Evolutionary conservation across 2,888 invertebrate species (phyloP), one percentile per base, ranked within the genome.

Genomic region (Germaria angustata): DNA sequence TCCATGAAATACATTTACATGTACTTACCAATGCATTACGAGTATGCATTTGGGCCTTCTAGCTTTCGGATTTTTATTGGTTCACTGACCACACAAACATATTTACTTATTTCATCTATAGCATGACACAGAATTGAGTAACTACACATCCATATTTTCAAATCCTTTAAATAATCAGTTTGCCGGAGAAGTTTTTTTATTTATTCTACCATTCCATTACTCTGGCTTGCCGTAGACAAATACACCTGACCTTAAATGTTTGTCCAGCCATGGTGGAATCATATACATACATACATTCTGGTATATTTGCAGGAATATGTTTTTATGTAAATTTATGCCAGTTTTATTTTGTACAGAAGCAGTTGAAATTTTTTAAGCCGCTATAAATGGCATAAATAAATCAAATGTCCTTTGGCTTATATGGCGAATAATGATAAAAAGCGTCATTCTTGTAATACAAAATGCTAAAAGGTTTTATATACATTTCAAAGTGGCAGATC

Each of bases 91-190:
- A 41, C 15, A 39, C 39, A n/a, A 57, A 53, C 53, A 63, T 53
- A 63, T 41, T 41, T 36, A 36, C 55, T 41, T 59, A 59, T 68
- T 51, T 6, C n/a, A n/a, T 11, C 9, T 13, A 28, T 28, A 46
- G 36, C 49, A 36, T 34, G 28, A 46, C 7, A 61, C 20, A 4
- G 8, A 9, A 4, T 7, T 11, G 24, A 24, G n/a, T 63, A 11
- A n/a, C 17, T 28, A 15, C n/a, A 39, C 34, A 22, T 28, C 6
- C 28, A 28, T 28, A 6, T 3, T 28, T 28, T 28, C 28, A 28
- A 28, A 28, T 5, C 28, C 28, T 3, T 28, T 28, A 28, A 28
- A 28, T 28, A 81, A 77, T 68, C 72, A 81, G 77, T 77, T 72
- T 55, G 68, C 22, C 20, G n/a, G 22, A 11, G 15, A 13, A 32